Evolutionary conservation across 2,113 vertebrate species (phyloP), one percentile per base, ranked within the genome.

Genomic region (Tonatia bakeri): DNA sequence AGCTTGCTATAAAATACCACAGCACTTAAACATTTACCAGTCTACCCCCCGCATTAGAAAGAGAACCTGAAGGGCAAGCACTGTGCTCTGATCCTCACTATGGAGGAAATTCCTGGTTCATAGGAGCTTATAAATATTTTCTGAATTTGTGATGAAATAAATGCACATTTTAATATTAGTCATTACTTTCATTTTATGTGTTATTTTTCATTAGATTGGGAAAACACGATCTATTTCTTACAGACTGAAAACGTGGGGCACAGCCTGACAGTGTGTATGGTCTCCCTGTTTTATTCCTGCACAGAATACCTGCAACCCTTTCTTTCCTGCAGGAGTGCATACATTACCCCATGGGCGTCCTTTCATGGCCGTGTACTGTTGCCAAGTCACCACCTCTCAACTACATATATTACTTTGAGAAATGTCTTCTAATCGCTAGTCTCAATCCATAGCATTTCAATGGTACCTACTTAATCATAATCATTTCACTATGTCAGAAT

Each of bases 381-480:
- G 56, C 16, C 79, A 72, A 80, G 76, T 36, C 11, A 76, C 26
- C 7, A 26, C 33, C 77, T 86, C 70, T 92, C 13, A 56, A 75
- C 7, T 36, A 54, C 9, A 77, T 38, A 33, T 2, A 80, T 59
- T 69, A 87, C 33, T 94, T 94, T 87, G 56, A 92, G 91, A 95
- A 83, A 45, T 87, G 14, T 64, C 50, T 61, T 70, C 5, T 70
- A 70, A 73, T 89, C 33, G 84, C 22, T 87, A 22, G 22, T 91
- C n/a, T 91, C 31, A 72, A 31, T 67, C 52, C 1, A 31, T 87
- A 90, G 87, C 52, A 89, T 94, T 91, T 94, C 65, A 87, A 31
- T 43, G 43, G 24, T 80, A 65, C 13, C 24, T 69, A 90, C 75
- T 96, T 89, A 92, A 85, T 85, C n/a, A 70, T 73, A 82, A 89